These are phyloP conservation scores for Geotrupes spiniger DNA, from an alignment of 2,888 invertebrate species.

Conservation along the genomic window DNA sequence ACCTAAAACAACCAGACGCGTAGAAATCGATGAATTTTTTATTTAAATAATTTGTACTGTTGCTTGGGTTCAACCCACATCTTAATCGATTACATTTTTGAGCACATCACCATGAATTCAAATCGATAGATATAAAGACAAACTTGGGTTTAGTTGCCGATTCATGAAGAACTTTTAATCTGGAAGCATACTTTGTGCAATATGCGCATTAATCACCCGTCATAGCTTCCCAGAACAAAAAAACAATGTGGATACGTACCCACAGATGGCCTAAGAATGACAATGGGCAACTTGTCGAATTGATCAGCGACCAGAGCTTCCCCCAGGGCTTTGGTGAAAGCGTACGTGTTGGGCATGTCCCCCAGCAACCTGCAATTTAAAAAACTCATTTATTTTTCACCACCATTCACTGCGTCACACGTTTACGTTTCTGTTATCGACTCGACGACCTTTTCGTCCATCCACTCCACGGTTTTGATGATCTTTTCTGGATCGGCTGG, in stretches of 20 bases:
- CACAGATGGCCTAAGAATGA: conserved; percentile 84
- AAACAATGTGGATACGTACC: conserved; percentile 56
- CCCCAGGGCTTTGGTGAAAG: conserved; percentile 89
- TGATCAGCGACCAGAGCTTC: conserved; percentile 81
- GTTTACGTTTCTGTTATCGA: conserved; percentile 60
- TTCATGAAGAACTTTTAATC: too few relatives aligned
- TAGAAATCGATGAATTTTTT: too few relatives aligned
- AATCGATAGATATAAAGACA: too few relatives aligned
- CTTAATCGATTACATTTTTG: too few relatives aligned
- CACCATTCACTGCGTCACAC: not conserved
- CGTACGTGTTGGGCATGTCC: conserved; percentile 86
- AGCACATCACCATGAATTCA: too few relatives aligned
- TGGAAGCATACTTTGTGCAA: too few relatives aligned
- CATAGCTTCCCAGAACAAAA: too few relatives aligned
- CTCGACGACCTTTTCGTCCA: conserved; percentile 68
- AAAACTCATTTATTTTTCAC: not conserved
- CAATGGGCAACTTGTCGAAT: conserved; percentile 70
- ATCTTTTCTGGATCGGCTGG: conserved; percentile 73
- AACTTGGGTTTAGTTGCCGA: too few relatives aligned
- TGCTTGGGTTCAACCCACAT: too few relatives aligned
- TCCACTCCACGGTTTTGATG: conserved; percentile 75
- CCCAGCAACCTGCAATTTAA: conserved; percentile 60
- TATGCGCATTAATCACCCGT: too few relatives aligned
- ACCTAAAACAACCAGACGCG: too few relatives aligned
- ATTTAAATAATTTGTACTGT: too few relatives aligned